Evolutionary conservation across 2,113 vertebrate species (phyloP), one percentile per base, ranked within the genome.

Genomic region (Clarias macrocephalus): DNA sequence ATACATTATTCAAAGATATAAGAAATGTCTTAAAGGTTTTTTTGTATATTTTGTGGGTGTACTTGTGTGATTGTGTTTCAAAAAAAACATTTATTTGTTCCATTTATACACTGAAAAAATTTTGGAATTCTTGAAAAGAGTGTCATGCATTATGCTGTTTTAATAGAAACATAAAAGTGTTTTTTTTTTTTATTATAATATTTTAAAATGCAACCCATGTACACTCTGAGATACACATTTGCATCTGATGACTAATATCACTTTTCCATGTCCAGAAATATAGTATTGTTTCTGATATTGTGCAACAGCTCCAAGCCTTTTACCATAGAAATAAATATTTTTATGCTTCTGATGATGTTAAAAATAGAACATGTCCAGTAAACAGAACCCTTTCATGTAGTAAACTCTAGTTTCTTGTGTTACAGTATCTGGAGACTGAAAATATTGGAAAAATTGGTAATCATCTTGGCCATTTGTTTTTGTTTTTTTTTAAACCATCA

Each of bases 321-420:
- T 72, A 25, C 9, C 42, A 25, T n/a, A 54, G 8, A 30, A 25
- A 56, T 18, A 52, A 63, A 65, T 25, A 54, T 76, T 66, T 42
- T 25, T 33, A 59, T 37, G 9, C 15, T n/a, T 81, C 63, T 72
- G 62, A 77, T 18, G 42, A 42, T 63, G 12, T 7, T 42, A 19
- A 80, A 30, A 56, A 28, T 30, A 72, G 9, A 25, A 57, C 66
- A 59, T n/a, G 0, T 28, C 85, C 28, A 42, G 30, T 28, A 48
- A 59, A 19, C 12, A 68, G 7, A 86, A 65, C 15, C 72, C 33
- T 3, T 62, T 73, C 11, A 73, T 23, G 23, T n/a, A 25, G 10
- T 48, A 21, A 11, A 82, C 21, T 91, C 89, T 93, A 91, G 92
- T 94, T 90, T 92, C 90, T 93, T 93, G 92, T 92, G 93, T 93